A percentile compares a stretch with the other conserved stretches of the same genome.
Evolutionary conservation across 2,113 vertebrate species (phyloP).

Genomic region (Ardeotis arabs): DNA sequence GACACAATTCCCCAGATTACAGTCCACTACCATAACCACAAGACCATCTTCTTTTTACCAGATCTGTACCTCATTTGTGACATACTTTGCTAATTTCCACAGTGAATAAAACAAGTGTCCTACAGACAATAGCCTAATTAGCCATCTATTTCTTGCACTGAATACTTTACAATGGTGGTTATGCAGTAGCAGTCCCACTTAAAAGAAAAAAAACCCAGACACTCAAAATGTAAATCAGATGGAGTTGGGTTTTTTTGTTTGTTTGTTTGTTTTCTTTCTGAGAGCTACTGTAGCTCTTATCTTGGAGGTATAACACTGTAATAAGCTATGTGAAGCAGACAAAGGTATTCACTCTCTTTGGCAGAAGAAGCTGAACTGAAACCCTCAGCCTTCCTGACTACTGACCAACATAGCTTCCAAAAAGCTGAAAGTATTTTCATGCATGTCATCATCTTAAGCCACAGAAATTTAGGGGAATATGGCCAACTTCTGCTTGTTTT

Average conservation of each 20-base stretch:
- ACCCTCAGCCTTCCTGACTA: background rate
- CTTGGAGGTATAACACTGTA: background rate
- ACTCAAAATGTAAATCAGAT: background rate
- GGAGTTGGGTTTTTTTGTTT: no score
- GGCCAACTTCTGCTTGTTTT: background rate
- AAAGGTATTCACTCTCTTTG: background rate
- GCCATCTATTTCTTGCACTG: conserved; percentile 40
- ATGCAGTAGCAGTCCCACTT: background rate
- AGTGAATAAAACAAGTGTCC: conserved; percentile 19
- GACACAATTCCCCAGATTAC: background rate
- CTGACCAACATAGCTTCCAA: background rate
- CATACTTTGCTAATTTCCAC: conserved; percentile 38
- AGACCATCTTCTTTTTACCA: background rate
- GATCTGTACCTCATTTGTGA: background rate
- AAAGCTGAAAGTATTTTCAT: background rate
- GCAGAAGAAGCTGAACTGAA: background rate
- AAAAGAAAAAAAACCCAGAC: background rate
- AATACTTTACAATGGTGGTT: background rate
- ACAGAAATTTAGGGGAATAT: background rate
- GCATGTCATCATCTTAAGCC: background rate
- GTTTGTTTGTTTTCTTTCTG: no score
- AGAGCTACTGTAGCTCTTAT: background rate
- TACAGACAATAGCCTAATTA: conserved; percentile 62
- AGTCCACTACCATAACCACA: background rate
- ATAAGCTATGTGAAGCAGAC: background rate